phyloP scores from a whole-genome alignment of 2,113 vertebrate genomes.

The Corynorhinus townsendii region DNA sequence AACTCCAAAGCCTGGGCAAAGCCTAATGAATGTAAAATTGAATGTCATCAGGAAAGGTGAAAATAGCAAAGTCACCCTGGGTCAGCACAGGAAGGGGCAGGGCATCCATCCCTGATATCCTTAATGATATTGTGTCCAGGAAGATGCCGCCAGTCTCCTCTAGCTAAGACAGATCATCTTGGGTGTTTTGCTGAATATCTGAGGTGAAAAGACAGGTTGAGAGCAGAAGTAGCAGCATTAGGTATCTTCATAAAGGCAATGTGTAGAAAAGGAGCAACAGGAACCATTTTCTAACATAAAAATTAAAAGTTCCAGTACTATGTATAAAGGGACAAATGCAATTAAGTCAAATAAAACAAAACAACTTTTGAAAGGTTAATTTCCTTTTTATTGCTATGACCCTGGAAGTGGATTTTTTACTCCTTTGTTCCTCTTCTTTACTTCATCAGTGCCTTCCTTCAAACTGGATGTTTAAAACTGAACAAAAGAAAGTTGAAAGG shows the following conservation, averaged over 20 bases:
- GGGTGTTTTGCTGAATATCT: not conserved
- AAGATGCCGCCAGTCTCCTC: not conserved
- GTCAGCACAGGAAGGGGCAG: not conserved
- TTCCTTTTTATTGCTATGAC: not conserved
- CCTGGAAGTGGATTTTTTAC: not conserved
- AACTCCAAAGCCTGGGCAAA: conserved; percentile 11
- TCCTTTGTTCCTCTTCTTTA: not conserved
- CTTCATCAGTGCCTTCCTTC: not conserved
- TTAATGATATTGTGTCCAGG: not conserved
- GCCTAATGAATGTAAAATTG: not conserved
- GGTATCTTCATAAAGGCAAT: not conserved
- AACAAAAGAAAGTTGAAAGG: not conserved
- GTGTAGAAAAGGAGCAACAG: not conserved
- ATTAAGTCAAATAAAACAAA: not conserved
- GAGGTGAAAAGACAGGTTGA: not conserved
- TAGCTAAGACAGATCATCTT: not conserved
- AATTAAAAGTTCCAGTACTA: not conserved
- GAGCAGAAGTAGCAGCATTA: not conserved
- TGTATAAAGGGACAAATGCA: not conserved
- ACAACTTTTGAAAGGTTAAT: not conserved
- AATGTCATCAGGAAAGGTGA: not conserved
- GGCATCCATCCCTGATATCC: not conserved
- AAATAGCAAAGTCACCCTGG: not conserved
- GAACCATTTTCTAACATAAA: not conserved
- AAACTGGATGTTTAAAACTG: not conserved